Base-by-base conservation (phyloP, 2,888 invertebrate species). In the Lycaena phlaeas region DNA sequence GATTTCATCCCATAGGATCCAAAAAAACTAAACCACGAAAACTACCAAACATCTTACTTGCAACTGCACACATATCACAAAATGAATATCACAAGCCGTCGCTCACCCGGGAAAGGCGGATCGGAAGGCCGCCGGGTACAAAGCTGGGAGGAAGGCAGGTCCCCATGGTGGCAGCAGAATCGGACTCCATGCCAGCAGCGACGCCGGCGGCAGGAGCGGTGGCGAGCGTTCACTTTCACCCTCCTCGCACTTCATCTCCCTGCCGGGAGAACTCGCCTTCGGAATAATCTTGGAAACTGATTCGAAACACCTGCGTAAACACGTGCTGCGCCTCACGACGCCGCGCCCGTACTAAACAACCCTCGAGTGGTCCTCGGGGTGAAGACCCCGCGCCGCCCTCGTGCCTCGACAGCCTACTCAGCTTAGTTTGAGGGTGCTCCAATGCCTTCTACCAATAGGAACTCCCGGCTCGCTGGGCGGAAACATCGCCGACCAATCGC, bases 31-130 rank as follows among this genome's bases (percentile, higher is more conserved):
- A n/a, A n/a, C n/a, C n/a, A n/a, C n/a, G n/a, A n/a, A n/a, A n/a
- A n/a, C n/a, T n/a, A n/a, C n/a, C n/a, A n/a, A n/a, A n/a, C n/a
- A n/a, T n/a, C n/a, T n/a, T n/a, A n/a, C n/a, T n/a, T n/a, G n/a
- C n/a, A n/a, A n/a, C n/a, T n/a, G n/a, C n/a, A n/a, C n/a, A n/a
- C n/a, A n/a, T n/a, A n/a, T n/a, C n/a, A n/a, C n/a, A 18, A 18
- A 14, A 14, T 25, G 2, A 36, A 34, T 46, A 15, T 39, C 25
- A 27, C 49, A 43, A n/a, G n/a, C n/a, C n/a, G 50, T 53, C 48
- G 85, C 89, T 88, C 87, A 92, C 92, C 92, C 90, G 39, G 92
- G 92, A 56, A 92, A 84, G 48, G 91, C 91, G 42, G 89, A 90
- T 36, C 90, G 82, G 52, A 90, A 85, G 29, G 91, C 89, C 46